Conservation (phyloP, 2,888 invertebrate species). For the Dorcus hopei region DNA sequence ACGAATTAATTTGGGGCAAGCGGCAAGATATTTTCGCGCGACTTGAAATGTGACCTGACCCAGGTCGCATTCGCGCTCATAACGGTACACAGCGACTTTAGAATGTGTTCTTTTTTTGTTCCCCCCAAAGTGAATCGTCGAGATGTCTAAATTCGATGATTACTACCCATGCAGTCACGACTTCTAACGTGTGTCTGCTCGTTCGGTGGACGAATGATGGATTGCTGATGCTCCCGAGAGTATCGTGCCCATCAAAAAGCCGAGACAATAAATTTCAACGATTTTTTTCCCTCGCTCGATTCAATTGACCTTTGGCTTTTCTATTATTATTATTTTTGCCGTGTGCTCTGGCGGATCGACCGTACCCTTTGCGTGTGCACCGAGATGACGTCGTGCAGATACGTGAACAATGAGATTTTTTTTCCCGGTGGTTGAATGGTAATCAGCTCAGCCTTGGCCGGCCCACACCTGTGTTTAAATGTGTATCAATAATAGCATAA, state of each 20-base stretch:
- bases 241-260: too few relatives aligned
- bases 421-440: slow-evolving; percentile 32
- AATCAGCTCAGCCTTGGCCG: slow-evolving; percentile 36
- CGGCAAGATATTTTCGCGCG: too few relatives aligned
- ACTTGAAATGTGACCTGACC: too few relatives aligned
- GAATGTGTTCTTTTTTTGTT: not conserved
- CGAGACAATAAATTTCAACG: too few relatives aligned
- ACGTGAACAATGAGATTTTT: slow-evolving; percentile 24
- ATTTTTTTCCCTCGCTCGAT: too few relatives aligned
- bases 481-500: slow-evolving; percentile 35
- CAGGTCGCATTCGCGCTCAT: too few relatives aligned
- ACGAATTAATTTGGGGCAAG: too few relatives aligned
- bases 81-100: too few relatives aligned
- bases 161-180: slow-evolving; percentile 7
- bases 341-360: not conserved
- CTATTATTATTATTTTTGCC: too few relatives aligned
- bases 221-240: too few relatives aligned
- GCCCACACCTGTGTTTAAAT: slow-evolving; percentile 40
- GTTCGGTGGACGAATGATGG: too few relatives aligned
- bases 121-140: slow-evolving; percentile 1
- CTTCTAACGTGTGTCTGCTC: not conserved
- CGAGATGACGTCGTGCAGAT: slow-evolving; percentile 25
- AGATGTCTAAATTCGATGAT: slow-evolving; percentile 6
- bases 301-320: too few relatives aligned
- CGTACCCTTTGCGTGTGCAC: slow-evolving; percentile 13